phyloP scores from a whole-genome alignment of 2,888 invertebrate species.

The Chydorus sphaericus region DNA sequence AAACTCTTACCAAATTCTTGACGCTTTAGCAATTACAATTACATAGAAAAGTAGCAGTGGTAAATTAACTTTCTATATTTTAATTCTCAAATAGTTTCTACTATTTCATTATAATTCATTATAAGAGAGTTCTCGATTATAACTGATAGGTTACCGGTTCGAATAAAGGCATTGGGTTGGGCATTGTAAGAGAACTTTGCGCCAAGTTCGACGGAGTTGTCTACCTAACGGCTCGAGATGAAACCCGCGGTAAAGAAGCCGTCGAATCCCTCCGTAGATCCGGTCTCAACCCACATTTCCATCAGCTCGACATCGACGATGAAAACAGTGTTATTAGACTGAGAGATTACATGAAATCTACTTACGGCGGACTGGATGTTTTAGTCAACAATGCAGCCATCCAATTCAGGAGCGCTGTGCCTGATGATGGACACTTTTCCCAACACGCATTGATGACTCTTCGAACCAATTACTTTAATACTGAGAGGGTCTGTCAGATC shows the following conservation, averaged over 20 bases:
- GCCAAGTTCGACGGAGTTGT: slow-evolving; percentile 28
- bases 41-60: too few species aligned
- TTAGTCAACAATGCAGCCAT: slow-evolving; percentile 64
- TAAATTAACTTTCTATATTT: too few species aligned
- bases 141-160: slow-evolving; percentile 23
- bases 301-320: slow-evolving; percentile 52
- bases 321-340: slow-evolving; percentile 41
- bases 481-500: slow-evolving; percentile 45
- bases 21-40: too few species aligned
- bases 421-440: slow-evolving; percentile 44
- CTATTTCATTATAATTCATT: too few species aligned
- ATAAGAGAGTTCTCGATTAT: too few species aligned
- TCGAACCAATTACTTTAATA: slow-evolving; percentile 50
- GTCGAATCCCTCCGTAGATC: slow-evolving; percentile 21
- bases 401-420: slow-evolving; percentile 41
- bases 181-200: slow-evolving; percentile 23
- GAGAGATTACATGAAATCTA: slow-evolving; percentile 40
- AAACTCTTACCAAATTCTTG: too few species aligned
- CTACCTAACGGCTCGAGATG: slow-evolving; percentile 27
- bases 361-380: slow-evolving; percentile 51
- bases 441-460: slow-evolving; percentile 55
- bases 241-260: slow-evolving; percentile 22
- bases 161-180: slow-evolving; percentile 26
- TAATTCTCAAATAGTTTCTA: too few species aligned
- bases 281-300: slow-evolving; percentile 37